Evolutionary conservation across 92 coral and sea anemone species (phyloP), one percentile per base, ranked within the genome.

Genomic region (Virgularia gustaviana): DNA sequence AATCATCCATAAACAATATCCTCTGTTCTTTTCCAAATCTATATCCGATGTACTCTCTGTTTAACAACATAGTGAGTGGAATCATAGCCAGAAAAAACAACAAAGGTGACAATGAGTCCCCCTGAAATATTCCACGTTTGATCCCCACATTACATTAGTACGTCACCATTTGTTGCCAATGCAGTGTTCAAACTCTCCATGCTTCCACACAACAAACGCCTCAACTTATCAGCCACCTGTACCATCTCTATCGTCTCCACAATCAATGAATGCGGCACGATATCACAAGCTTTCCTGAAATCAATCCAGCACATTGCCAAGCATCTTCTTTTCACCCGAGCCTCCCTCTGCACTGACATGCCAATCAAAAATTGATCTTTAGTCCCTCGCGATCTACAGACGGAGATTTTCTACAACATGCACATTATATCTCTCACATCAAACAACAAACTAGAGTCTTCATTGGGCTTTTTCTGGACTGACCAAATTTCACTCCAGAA

Each of bases 11-110:
- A n/a, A n/a, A n/a, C n/a, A n/a, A n/a, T 37, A 27, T 72, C 34
- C 32, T 37, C 43, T 57, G 45, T 38, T 59, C 73, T 33, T 36
- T 35, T 33, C 49, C 72, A 58, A 60, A 58, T 47, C 72, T 58
- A 51, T 74, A 74, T 23, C 71, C 79, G 31, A 41, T 24, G 32
- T 20, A 18, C 72, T 74, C 71, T 42, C 72, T 57, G 57, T 60
- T 74, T 35, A 59, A 29, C n/a, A n/a, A n/a, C n/a, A n/a, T n/a
- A n/a, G n/a, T n/a, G n/a, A n/a, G n/a, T n/a, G n/a, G n/a, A n/a
- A n/a, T n/a, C n/a, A n/a, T n/a, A n/a, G n/a, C n/a, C n/a, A n/a
- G n/a, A n/a, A n/a, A n/a, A n/a, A n/a, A n/a, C n/a, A n/a, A n/a
- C n/a, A n/a, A n/a, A n/a, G n/a, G n/a, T n/a, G n/a, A n/a, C n/a